Evolutionary conservation across 1,140 invertebrate species (phyloP).

Genomic region (Eriosoma lanigerum): DNA sequence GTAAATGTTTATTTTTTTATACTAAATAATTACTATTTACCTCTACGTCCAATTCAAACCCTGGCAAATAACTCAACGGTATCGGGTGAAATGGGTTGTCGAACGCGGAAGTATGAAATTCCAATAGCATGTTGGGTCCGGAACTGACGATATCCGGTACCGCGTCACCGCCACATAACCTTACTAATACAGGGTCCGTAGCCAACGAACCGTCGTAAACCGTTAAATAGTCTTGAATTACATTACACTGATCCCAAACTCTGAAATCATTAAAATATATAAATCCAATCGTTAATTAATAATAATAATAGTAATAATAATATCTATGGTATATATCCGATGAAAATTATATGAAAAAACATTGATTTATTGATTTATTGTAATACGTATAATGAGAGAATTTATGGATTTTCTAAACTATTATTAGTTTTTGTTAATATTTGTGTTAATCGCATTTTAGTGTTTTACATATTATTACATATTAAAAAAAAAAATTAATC

Average conservation of each 20-base stretch:
- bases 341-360: too few species aligned
- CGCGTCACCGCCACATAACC: conserved; percentile 79
- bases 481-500: too few species aligned
- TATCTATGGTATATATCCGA: too few species aligned
- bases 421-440: neutral
- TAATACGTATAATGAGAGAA: too few species aligned
- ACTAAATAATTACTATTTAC: conserved; percentile 52
- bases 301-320: too few species aligned
- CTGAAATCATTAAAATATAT: conserved; percentile 58
- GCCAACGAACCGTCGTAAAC: conserved; percentile 78
- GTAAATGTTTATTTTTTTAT: too few species aligned
- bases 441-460: too few species aligned
- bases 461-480: too few species aligned
- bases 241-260: conserved; percentile 79
- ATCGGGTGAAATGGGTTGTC: conserved; percentile 80
- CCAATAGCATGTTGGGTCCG: conserved; percentile 74
- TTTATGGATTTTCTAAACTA: too few species aligned
- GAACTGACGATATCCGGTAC: conserved; percentile 79
- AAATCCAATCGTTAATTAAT: neutral
- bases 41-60: conserved; percentile 68
- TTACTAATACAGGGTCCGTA: conserved; percentile 71
- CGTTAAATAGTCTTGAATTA: conserved; percentile 77
- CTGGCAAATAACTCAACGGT: conserved; percentile 74
- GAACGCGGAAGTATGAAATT: conserved; percentile 79
- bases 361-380: too few species aligned